A percentile compares a stretch with the other conserved stretches of the same genome.
These are phyloP conservation scores for Myotis myotis DNA, from an alignment of 2,797 vertebrate genomes.

Conservation along the genomic window DNA sequence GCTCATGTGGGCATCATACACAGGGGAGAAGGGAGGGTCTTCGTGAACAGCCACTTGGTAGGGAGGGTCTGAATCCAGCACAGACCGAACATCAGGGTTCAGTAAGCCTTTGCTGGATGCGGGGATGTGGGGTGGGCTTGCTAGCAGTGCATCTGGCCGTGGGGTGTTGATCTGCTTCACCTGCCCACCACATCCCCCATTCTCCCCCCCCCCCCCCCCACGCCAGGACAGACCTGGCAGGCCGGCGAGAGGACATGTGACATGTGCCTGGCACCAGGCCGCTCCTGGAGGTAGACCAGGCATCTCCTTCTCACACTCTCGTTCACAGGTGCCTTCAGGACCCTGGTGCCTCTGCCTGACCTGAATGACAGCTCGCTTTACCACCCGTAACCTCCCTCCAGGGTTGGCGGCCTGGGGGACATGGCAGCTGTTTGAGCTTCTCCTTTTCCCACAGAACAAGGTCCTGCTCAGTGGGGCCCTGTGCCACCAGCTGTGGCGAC, in stretches of 20 bases:
- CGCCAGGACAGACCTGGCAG: neutral
- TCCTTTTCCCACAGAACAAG: neutral
- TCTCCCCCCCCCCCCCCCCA: fast-evolving
- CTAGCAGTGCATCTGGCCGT: neutral
- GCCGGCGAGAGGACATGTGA: fast-evolving
- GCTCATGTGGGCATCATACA: fast-evolving
- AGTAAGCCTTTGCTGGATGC: neutral
- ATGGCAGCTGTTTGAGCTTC: neutral
- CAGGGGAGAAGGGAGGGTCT: neutral
- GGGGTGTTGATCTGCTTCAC: fast-evolving
- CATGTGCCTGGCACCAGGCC: fast-evolving
- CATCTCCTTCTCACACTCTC: neutral
- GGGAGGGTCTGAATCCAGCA: neutral
- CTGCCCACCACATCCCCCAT: too few species aligned
- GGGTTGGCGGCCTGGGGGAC: neutral
- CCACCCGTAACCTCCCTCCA: neutral
- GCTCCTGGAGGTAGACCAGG: neutral
- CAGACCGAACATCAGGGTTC: neutral
- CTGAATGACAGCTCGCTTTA: neutral
- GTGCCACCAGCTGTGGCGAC: fast-evolving
- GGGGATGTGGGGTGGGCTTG: neutral
- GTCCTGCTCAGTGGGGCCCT: fast-evolving
- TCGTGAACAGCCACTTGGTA: neutral
- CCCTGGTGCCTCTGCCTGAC: neutral
- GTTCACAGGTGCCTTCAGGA: neutral